Percentiles rank a stretch among this genome's conserved stretches.
phyloP scores from a whole-genome alignment of 1,140 invertebrate genomes.

The Magallana gigas region DNA sequence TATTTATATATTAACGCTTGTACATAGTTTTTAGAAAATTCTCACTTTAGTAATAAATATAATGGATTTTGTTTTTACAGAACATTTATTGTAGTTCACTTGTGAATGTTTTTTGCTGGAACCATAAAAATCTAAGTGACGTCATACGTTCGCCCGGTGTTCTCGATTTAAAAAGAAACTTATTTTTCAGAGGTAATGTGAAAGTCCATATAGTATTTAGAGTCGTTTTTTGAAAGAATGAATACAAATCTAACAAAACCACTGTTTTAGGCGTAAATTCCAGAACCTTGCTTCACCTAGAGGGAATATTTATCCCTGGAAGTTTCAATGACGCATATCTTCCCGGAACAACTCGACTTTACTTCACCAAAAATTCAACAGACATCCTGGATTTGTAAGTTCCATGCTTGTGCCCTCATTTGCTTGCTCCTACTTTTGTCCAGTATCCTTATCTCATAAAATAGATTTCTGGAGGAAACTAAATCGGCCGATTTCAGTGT shows the following conservation, averaged over 20 bases:
- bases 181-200: background rate
- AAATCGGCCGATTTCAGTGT: too few species aligned
- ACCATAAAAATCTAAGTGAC: background rate
- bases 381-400: background rate
- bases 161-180: background rate
- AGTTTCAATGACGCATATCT: background rate
- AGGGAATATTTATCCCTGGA: background rate
- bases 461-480: too few species aligned
- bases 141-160: background rate
- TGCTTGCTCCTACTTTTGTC: too few species aligned
- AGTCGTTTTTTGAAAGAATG: background rate
- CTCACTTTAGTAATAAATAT: too few species aligned
- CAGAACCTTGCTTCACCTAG: background rate
- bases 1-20: too few species aligned
- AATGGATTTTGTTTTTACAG: background rate
- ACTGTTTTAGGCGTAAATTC: background rate
- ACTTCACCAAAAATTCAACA: background rate
- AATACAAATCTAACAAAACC: too few species aligned
- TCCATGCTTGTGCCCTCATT: too few species aligned
- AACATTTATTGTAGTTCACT: background rate
- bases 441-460: too few species aligned
- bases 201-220: background rate
- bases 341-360: background rate
- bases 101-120: background rate
- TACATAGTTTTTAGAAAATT: too few species aligned